Conservation (phyloP, 2,113 vertebrate genomes). For the Symphodus melops region DNA sequence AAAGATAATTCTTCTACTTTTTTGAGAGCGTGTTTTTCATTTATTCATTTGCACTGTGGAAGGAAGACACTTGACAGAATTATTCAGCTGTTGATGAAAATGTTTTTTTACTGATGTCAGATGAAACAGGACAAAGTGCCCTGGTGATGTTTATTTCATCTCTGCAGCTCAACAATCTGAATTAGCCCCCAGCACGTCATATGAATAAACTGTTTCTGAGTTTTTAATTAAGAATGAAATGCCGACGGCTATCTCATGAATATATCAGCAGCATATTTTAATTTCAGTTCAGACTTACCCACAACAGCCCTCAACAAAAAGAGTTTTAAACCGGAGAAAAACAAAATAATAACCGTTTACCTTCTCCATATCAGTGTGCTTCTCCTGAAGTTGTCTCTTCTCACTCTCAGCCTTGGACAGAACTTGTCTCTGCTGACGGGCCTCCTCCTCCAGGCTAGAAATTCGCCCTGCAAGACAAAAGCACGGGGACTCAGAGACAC, state of each 20-base stretch:
- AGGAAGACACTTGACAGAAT: too few species aligned
- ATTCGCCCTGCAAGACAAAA: constrained; percentile 86
- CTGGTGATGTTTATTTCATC: neutral
- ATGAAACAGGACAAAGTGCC: neutral
- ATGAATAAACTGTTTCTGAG: neutral
- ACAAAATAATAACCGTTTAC: constrained; percentile 72
- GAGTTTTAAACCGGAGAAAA: neutral
- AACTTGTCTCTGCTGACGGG: constrained; percentile 86
- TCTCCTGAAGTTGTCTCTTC: constrained; percentile 95
- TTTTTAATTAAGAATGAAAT: neutral
- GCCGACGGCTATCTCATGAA: neutral
- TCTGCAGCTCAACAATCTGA: neutral
- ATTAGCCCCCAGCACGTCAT: neutral
- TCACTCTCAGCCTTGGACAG: constrained; percentile 90
- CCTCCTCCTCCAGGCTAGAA: constrained; percentile 91
- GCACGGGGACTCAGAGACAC: neutral
- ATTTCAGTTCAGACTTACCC: neutral
- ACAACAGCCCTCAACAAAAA: too few species aligned
- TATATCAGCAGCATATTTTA: neutral
- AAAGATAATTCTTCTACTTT: neutral
- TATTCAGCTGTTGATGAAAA: too few species aligned
- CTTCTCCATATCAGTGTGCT: constrained; percentile 93
- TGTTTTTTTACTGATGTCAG: too few species aligned
- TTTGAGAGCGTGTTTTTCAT: neutral
- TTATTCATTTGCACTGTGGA: too few species aligned